These are phyloP conservation scores for Knipowitschia caucasica DNA, from an alignment of 2,797 vertebrate genomes.

Conservation along the genomic window DNA sequence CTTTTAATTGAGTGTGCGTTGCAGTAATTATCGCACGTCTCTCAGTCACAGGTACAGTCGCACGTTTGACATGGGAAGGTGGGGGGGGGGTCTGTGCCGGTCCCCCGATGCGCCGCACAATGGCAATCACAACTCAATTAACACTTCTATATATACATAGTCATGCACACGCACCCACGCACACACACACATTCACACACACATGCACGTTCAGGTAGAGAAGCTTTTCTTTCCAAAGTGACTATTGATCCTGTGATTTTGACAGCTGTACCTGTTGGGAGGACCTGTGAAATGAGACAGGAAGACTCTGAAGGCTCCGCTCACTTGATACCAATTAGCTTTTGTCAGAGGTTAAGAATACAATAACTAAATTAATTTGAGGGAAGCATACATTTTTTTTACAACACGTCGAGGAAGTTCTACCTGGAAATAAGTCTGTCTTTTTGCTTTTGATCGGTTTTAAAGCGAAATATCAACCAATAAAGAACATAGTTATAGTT, in stretches of 20 bases:
- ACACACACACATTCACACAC: conserved; percentile 30
- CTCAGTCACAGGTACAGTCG: conserved; percentile 70
- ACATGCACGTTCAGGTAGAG: conserved; percentile 35
- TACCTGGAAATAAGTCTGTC: background rate
- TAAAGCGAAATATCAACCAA: background rate
- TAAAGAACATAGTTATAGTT: background rate
- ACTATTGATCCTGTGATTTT: conserved; percentile 60
- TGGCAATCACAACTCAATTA: conserved; percentile 77
- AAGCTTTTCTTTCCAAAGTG: conserved; percentile 26
- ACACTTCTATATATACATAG: conserved; percentile 77
- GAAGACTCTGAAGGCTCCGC: conserved; percentile 33
- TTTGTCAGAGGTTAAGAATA: conserved; percentile 35
- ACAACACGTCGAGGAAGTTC: background rate
- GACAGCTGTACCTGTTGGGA: conserved; percentile 60
- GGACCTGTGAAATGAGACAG: conserved; percentile 62
- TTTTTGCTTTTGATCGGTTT: background rate
- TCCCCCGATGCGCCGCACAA: conserved; percentile 64
- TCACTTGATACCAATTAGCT: conserved; percentile 54
- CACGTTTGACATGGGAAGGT: conserved; percentile 58
- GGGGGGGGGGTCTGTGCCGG: conserved; percentile 48
- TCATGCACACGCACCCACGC: conserved; percentile 8
- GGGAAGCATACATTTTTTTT: background rate
- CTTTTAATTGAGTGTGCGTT: conserved; percentile 73
- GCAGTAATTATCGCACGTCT: conserved; percentile 74
- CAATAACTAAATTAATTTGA: conserved; percentile 27